phyloP scores from a whole-genome alignment of 2,113 vertebrate genomes.

The Phoenicopterus ruber region DNA sequence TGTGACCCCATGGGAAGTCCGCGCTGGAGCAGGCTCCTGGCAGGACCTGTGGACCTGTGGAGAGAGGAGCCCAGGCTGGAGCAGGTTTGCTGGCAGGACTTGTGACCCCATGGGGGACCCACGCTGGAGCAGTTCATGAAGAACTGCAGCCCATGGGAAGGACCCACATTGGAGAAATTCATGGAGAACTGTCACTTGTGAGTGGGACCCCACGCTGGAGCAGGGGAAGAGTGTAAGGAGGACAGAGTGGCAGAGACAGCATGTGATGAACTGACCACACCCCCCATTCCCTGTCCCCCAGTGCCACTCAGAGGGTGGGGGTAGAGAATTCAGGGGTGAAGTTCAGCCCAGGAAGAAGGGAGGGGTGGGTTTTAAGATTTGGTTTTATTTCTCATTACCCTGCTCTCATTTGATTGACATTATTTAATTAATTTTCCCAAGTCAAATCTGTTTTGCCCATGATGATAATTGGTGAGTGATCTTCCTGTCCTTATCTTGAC shows the following conservation, averaged over 20 bases:
- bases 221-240: not conserved
- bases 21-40: too few species aligned
- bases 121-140: not conserved
- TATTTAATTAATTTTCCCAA: not conserved
- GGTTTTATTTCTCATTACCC: not conserved
- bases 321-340: not conserved
- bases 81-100: too few species aligned
- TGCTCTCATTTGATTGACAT: not conserved
- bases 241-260: fast-evolving
- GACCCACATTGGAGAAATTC: fast-evolving
- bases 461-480: not conserved
- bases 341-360: not conserved
- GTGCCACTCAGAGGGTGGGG: fast-evolving
- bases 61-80: too few species aligned
- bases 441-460: not conserved
- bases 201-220: not conserved
- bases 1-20: not conserved
- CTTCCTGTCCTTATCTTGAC: not conserved
- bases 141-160: fast-evolving
- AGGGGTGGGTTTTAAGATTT: not conserved
- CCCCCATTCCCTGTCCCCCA: fast-evolving
- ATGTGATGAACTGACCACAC: not conserved
- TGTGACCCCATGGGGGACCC: not conserved
- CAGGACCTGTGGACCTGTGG: too few species aligned
- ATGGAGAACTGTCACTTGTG: not conserved